Evolutionary conservation across 2,113 vertebrate genomes (phyloP), one percentile per base, ranked within the genome.

Genomic region (Trogon surrucura): DNA sequence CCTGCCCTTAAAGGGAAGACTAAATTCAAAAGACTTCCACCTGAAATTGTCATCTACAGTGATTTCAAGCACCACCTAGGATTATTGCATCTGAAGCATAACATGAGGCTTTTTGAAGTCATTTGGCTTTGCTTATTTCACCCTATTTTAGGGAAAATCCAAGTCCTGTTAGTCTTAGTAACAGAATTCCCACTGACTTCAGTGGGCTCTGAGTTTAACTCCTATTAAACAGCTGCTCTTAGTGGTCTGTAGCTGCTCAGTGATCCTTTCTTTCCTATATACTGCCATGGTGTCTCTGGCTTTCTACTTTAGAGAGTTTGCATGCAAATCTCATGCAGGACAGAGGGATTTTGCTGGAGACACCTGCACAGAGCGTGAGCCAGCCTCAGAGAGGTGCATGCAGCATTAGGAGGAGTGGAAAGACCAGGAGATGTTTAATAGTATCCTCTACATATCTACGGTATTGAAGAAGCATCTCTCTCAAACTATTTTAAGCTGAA

Each of bases 11-110:
- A 93, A 88, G 50, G 34, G 71, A 70, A 77, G 71, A 70, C 27
- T 9, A 66, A 36, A 16, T 65, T 53, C 45, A 77, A 61, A 81
- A 79, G 38, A 27, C 29, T 85, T 82, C 47, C 14, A 29, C 44
- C 13, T 70, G 60, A 78, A 94, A 86, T 26, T 71, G 44, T 66
- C 45, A 88, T 48, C 71, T 82, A 82, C 79, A 79, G 64, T 82
- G 0, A 57, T 97, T 91, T 91, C 75, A 89, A 77, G 58, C 21
- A 38, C 34, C 32, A 26, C 36, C 38, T 51, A 80, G 23, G 38
- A 85, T 78, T 91, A 45, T 72, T 93, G 48, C 18, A 66, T 78
- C 58, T 94, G 54, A 72, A 61, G 27, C 26, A 47, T 41, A 70
- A 29, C 0, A 41, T 38, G 30, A 66, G 36, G 22, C 21, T 70